Evolutionary conservation across 2,888 invertebrate genomes (phyloP), one percentile per base, ranked within the genome.

Genomic region (Junonia oenone): DNA sequence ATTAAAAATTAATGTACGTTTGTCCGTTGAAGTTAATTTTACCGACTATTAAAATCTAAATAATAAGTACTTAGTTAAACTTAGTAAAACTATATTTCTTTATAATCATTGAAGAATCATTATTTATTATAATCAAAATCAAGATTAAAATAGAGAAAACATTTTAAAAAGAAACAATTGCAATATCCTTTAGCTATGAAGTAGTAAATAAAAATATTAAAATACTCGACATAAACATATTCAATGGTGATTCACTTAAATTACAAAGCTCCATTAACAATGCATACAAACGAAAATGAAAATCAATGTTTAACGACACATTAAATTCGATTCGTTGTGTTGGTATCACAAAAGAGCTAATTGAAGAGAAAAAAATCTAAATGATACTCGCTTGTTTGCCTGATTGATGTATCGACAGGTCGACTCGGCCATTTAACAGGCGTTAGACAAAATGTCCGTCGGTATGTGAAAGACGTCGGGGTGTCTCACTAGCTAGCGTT

Each of bases 331-430:
- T 5, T 11, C 81, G 72, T 73, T 78, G 64, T 76, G 73, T 79
- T 75, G 73, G 70, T 81, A 63, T 71, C 72, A 89, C 89, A 90
- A 90, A 90, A 83, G 89, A 72, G 81, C 84, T 90, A 90, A 90
- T 90, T 90, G 89, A 82, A 82, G 82, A 74, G 81, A 81, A 85
- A 86, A 83, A 83, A 83, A 80, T 71, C 76, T 75, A 76, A 78
- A 80, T 78, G 79, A 73, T 73, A 71, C 61, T 59, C 68, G 73
- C 73, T 76, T 76, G 76, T 77, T 75, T 84, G 81, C 78, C 68
- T 87, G 86, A 87, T 87, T 87, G 88, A 88, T 88, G 88, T 87
- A 89, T 89, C 84, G 89, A 89, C 83, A 81, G 79, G 66, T 72
- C 72, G 74, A 76, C 71, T 69, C 75, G 83, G 87, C 87, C 80